phyloP scores from a whole-genome alignment of 64 coral and sea anemone species.

The Stichodactyla mertensii region DNA sequence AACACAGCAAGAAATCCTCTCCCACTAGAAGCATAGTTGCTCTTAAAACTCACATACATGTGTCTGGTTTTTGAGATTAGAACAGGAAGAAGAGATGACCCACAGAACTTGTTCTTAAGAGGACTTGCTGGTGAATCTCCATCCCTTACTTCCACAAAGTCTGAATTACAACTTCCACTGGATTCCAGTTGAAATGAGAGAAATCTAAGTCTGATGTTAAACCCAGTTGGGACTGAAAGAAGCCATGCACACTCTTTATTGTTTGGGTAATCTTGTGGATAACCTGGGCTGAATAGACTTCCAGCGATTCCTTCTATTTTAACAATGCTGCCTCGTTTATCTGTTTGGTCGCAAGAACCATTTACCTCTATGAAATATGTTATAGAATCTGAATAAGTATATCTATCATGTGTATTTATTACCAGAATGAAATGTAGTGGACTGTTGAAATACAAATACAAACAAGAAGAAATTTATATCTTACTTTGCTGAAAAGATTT shows the following conservation, averaged over 20 bases:
- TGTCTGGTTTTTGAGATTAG: neutral
- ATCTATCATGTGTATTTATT: no score
- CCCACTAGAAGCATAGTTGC: constrained; percentile 8
- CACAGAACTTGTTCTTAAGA: neutral
- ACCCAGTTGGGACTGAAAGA: constrained; percentile 14
- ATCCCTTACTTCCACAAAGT: neutral
- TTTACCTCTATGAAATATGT: neutral
- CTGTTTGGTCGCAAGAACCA: constrained; percentile 16
- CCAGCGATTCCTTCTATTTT: neutral
- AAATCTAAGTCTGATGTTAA: neutral
- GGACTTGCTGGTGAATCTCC: neutral
- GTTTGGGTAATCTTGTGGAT: constrained; percentile 44
- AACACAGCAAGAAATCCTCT: constrained; percentile 29
- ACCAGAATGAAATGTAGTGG: no score
- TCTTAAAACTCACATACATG: constrained; percentile 21
- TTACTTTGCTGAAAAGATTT: neutral
- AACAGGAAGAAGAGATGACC: neutral
- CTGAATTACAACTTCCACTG: neutral
- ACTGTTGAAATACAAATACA: no score
- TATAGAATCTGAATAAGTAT: neutral
- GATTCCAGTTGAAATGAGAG: constrained; percentile 5
- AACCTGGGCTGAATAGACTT: constrained; percentile 23
- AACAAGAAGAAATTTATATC: neutral
- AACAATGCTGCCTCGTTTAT: neutral
- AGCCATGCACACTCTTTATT: constrained; percentile 34